A percentile compares a stretch with the other conserved stretches of the same genome.
Evolutionary conservation across 2,888 invertebrate genomes (phyloP).

Genomic region (Orgyia antiqua): DNA sequence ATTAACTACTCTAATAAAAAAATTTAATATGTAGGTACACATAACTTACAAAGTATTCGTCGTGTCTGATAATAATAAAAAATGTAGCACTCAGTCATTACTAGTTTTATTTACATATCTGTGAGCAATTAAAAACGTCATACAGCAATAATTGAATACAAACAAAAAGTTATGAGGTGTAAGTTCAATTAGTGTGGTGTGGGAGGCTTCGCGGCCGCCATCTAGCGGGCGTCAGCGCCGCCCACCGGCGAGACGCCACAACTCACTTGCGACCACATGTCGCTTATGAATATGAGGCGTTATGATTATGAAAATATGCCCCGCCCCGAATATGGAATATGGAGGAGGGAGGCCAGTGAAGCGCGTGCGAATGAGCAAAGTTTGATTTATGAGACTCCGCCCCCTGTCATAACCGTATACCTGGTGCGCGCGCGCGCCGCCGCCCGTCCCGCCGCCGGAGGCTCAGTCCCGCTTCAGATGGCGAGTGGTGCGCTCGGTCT

Average conservation of each 20-base stretch:
- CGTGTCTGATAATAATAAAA: no score
- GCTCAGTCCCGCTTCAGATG: conserved; percentile 77
- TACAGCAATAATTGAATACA: conserved; percentile 42
- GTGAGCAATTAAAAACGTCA: conserved; percentile 26
- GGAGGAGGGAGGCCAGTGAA: conserved; percentile 79
- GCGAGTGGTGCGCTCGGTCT: conserved; percentile 70
- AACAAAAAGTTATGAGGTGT: conserved; percentile 68
- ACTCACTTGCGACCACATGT: conserved; percentile 50
- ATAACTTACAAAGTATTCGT: no score
- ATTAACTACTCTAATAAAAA: no score
- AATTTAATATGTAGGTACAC: no score
- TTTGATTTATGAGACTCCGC: conserved; percentile 85
- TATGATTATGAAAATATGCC: conserved; percentile 79
- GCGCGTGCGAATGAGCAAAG: conserved; percentile 81
- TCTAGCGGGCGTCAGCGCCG: conserved; percentile 70
- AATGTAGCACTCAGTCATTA: no score
- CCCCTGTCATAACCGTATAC: conserved; percentile 83
- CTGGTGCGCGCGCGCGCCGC: conserved; percentile 80
- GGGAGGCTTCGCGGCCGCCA: conserved; percentile 75
- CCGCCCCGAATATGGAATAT: conserved; percentile 79
- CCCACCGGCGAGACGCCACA: conserved; percentile 47
- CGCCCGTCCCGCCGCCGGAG: conserved; percentile 61
- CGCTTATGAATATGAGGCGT: conserved; percentile 79
- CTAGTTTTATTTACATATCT: no score
- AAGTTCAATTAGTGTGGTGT: conserved; percentile 71